phyloP scores from a whole-genome alignment of 2,113 vertebrate species.

The Candoia aspera region DNA sequence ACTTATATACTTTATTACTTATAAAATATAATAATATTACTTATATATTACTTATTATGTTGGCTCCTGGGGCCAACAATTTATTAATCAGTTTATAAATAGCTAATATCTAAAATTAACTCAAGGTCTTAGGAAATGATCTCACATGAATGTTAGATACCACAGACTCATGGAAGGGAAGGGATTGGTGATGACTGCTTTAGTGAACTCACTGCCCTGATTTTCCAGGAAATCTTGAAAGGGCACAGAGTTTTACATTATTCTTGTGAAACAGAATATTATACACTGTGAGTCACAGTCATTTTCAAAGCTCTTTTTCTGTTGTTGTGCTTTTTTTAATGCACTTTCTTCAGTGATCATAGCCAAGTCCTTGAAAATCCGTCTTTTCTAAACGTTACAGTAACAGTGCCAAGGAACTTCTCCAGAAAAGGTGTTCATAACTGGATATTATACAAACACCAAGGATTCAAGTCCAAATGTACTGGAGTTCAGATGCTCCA shows the following conservation, averaged over 20 bases:
- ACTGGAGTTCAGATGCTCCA: neutral
- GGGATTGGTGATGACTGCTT: neutral
- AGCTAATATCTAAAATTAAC: neutral
- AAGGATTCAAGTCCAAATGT: neutral
- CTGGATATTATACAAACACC: neutral
- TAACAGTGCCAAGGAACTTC: neutral
- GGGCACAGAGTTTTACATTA: neutral
- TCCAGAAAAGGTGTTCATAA: neutral
- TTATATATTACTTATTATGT: too few relatives aligned
- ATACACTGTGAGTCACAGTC: neutral
- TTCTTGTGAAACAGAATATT: neutral
- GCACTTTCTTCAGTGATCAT: neutral
- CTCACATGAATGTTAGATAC: neutral
- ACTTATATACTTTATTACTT: too few relatives aligned
- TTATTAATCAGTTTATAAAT: neutral
- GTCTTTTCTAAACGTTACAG: too few relatives aligned
- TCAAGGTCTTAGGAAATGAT: neutral
- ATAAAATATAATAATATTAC: too few relatives aligned
- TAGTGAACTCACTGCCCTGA: neutral
- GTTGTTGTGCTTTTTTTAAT: neutral
- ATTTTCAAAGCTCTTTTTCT: neutral
- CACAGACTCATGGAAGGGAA: neutral
- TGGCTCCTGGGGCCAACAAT: neutral
- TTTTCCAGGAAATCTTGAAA: neutral
- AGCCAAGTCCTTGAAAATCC: too few relatives aligned